Evolutionary conservation across 1,140 invertebrate species (phyloP).

Genomic region (Episyrphus balteatus): DNA sequence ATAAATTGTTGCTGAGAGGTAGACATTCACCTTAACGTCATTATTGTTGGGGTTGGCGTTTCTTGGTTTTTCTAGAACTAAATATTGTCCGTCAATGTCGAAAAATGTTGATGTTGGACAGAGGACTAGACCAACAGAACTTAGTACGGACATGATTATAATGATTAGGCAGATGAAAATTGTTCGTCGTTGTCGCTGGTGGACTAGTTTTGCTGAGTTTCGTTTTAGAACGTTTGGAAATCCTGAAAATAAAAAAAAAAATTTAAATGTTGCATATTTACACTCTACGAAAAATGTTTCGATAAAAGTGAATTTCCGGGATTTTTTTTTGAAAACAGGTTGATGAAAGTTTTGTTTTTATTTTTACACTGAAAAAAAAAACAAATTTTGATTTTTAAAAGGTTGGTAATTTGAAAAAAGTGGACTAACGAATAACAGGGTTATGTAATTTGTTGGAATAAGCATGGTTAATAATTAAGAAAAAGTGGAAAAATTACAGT

Average conservation of each 20-base stretch:
- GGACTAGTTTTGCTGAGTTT: slow-evolving; percentile 61
- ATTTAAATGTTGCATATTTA: not conserved
- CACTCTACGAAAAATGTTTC: no score
- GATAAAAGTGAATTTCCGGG: no score
- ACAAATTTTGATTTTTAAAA: no score
- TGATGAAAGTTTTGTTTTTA: not conserved
- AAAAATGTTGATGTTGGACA: slow-evolving; percentile 21
- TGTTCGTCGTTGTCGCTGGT: slow-evolving; percentile 56
- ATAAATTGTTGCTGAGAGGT: slow-evolving; percentile 34
- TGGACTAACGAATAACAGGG: no score
- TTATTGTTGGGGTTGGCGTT: slow-evolving; percentile 4
- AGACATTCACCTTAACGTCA: slow-evolving; percentile 32
- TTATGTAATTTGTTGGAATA: no score
- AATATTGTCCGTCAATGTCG: slow-evolving; percentile 11
- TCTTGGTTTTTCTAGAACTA: not conserved
- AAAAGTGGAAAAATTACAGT: no score
- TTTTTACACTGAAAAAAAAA: no score
- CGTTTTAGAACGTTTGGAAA: slow-evolving; percentile 51
- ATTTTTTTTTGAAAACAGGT: no score
- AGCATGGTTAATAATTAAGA: no score
- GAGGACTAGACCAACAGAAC: slow-evolving; percentile 36
- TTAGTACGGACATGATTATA: slow-evolving; percentile 58
- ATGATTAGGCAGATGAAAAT: slow-evolving; percentile 71
- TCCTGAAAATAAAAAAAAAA: slow-evolving; percentile 19
- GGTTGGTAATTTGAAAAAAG: no score